phyloP scores from a whole-genome alignment of 2,888 invertebrate species.

The Pterostichus niger region DNA sequence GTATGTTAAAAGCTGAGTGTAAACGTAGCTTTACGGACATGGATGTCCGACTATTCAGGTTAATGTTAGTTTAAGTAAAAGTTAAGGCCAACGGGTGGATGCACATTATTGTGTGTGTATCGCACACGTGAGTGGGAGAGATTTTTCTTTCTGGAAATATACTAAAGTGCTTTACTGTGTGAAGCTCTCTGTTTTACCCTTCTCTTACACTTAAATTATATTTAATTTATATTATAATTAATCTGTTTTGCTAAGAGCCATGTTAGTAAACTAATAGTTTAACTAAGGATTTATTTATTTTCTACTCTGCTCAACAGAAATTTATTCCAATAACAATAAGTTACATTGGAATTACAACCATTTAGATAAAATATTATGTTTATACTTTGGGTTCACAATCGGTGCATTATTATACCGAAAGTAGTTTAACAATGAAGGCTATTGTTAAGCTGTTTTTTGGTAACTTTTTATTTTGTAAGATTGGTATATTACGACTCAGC shows the following conservation, averaged over 20 bases:
- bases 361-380: no score
- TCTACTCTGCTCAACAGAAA: no score
- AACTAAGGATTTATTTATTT: no score
- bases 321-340: no score
- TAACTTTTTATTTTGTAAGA: no score
- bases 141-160: slow-evolving; percentile 26
- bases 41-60: slow-evolving; percentile 32
- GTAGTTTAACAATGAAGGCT: no score
- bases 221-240: slow-evolving; percentile 30
- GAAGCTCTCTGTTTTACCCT: slow-evolving; percentile 16
- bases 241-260: background rate
- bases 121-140: background rate
- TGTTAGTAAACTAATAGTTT: slow-evolving; percentile 17
- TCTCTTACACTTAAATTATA: slow-evolving; percentile 37
- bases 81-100: slow-evolving; percentile 14
- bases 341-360: no score
- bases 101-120: slow-evolving; percentile 32
- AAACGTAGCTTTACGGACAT: background rate
- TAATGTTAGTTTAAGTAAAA: slow-evolving; percentile 54
- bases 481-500: no score
- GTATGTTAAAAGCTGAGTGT: no score
- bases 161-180: slow-evolving; percentile 39
- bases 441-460: no score
- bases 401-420: no score
- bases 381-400: no score